Conservation (phyloP, 92 coral and sea anemone species). For the Umimayanthus kanabou region DNA sequence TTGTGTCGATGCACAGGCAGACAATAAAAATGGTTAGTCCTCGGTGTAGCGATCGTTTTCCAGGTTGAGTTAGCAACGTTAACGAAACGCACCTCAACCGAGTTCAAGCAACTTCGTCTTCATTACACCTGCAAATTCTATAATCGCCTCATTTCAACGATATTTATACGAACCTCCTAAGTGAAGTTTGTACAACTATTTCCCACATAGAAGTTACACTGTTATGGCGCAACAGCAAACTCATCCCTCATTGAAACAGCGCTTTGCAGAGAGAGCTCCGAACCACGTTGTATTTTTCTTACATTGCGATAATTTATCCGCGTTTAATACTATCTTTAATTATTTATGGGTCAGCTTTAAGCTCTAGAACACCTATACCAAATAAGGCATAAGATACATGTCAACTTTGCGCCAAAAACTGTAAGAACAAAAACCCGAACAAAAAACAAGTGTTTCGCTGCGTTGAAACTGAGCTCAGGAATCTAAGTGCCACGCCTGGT, state of each 20-base stretch:
- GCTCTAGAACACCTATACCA: slow-evolving; percentile 24
- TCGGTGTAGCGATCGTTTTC: not conserved
- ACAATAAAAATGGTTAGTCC: not conserved
- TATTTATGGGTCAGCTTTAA: not conserved
- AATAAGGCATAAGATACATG: not conserved
- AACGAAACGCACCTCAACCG: not conserved
- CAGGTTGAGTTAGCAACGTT: not conserved
- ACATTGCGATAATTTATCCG: not conserved
- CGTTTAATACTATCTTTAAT: slow-evolving; percentile 5
- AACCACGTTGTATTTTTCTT: slow-evolving; percentile 17
- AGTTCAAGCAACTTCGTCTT: not conserved
- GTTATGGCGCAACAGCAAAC: not conserved
- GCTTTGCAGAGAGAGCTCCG: not conserved
- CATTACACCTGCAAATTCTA: not conserved
- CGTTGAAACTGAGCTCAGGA: not conserved
- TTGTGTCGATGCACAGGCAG: not conserved
- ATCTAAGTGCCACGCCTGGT: not conserved
- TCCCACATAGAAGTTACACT: not conserved
- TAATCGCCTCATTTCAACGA: not conserved
- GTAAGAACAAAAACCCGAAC: not conserved
- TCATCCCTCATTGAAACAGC: not conserved
- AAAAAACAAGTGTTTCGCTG: not conserved
- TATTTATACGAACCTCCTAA: slow-evolving; percentile 4
- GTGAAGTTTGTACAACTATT: not conserved
- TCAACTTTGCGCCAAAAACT: no score